phyloP scores from a whole-genome alignment of 2,113 vertebrate species.

The Numida meleagris region DNA sequence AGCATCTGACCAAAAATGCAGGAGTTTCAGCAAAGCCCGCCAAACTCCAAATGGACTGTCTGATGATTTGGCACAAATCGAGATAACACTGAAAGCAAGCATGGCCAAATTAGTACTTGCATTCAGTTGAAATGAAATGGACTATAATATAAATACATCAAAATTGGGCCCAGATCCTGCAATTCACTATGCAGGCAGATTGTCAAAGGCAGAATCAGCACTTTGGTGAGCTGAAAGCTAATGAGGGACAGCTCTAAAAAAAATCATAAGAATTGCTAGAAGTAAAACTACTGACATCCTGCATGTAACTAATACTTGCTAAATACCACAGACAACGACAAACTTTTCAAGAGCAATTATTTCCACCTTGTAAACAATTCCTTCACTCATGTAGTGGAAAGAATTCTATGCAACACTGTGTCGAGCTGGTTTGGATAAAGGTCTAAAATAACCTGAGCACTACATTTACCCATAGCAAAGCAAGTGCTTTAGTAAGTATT shows the following conservation, averaged over 20 bases:
- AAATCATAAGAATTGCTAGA: neutral
- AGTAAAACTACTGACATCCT: constrained; percentile 8
- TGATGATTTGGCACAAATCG: constrained; percentile 59
- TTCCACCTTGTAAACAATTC: neutral
- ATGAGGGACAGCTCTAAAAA: constrained; percentile 45
- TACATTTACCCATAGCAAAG: neutral
- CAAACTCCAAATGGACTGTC: constrained; percentile 54
- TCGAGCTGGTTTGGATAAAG: neutral
- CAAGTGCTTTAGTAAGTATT: neutral
- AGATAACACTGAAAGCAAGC: constrained; percentile 22
- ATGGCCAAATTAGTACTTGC: constrained; percentile 43
- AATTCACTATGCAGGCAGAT: constrained; percentile 52
- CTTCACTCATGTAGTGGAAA: neutral
- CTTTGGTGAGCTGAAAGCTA: constrained; percentile 46
- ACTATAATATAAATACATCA: constrained; percentile 64
- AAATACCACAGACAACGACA: neutral
- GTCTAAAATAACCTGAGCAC: neutral
- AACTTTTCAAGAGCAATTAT: neutral
- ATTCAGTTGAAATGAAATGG: constrained; percentile 55
- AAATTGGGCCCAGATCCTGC: constrained; percentile 60
- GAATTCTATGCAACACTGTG: constrained; percentile 31
- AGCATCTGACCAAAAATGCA: constrained; percentile 27
- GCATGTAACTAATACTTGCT: constrained; percentile 10
- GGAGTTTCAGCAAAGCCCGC: constrained; percentile 19
- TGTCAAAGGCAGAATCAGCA: constrained; percentile 65